Base-by-base conservation (phyloP, 1,140 invertebrate genomes). In the Chlorops oryzae region DNA sequence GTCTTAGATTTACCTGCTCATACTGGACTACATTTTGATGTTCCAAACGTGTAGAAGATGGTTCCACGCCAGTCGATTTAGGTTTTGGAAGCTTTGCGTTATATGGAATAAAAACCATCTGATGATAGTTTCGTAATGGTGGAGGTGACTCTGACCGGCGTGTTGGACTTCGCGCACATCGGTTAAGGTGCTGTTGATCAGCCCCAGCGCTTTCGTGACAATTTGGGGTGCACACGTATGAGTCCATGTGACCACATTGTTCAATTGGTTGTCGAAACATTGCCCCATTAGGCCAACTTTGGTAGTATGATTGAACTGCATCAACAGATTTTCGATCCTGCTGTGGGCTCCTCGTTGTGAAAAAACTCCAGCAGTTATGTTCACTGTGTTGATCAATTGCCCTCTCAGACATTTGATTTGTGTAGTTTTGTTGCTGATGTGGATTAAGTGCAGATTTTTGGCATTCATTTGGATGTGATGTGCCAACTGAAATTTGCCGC, bases 31-130 rank as follows among this genome's bases (percentile, higher is more conserved):
- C 24, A 65, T 65, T n/a, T n/a, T n/a, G n/a, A n/a, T n/a, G n/a
- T n/a, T n/a, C n/a, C n/a, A n/a, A n/a, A n/a, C n/a, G n/a, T n/a
- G n/a, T n/a, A n/a, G n/a, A n/a, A n/a, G n/a, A n/a, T n/a, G n/a
- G n/a, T n/a, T n/a, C n/a, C n/a, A n/a, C n/a, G n/a, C n/a, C n/a
- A n/a, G n/a, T n/a, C n/a, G n/a, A n/a, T n/a, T n/a, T n/a, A n/a
- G n/a, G n/a, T n/a, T n/a, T n/a, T n/a, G n/a, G n/a, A n/a, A n/a
- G n/a, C 54, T 73, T 65, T 24, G 72, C 78, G 55, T 80, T 85
- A 62, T 86, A 88, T 2, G 85, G 85, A 24, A 88, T 84, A 42
- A 87, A 79, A n/a, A 84, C 81, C 76, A 88, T 83, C 54, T 84
- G 81, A 50, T 84, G 81, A 58, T 82, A 80, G 52, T 74, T 80